These are phyloP conservation scores for Ellobium chinense DNA, from an alignment of 2,888 invertebrate species.

Conservation along the genomic window DNA sequence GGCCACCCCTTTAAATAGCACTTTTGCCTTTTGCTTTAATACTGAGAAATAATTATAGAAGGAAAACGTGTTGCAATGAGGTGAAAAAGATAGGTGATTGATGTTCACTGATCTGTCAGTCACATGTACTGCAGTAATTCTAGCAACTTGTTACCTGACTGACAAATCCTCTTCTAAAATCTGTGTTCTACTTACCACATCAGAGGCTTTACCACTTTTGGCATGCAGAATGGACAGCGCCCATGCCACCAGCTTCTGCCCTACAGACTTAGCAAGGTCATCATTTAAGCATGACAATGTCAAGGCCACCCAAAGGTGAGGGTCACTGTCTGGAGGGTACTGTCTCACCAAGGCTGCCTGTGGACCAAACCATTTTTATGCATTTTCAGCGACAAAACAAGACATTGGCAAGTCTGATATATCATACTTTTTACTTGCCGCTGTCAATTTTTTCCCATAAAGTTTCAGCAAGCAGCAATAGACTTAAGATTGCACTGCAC, in stretches of 20 bases:
- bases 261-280: conserved; percentile 3
- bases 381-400: no score
- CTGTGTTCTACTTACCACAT: conserved; percentile 16
- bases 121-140: no score
- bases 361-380: no score
- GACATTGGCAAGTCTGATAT: no score
- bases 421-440: no score
- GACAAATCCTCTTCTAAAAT: background rate
- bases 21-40: no score
- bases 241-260: conserved; percentile 3
- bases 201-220: background rate
- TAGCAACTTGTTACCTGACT: background rate
- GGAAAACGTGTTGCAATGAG: background rate
- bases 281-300: background rate
- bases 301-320: conserved; percentile 30
- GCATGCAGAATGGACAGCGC: background rate
- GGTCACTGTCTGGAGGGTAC: conserved; percentile 17
- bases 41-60: background rate
- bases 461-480: no score
- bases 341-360: conserved; percentile 20
- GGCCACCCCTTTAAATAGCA: no score
- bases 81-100: background rate
- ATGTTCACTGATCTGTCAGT: no score
- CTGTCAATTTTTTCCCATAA: no score
- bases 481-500: no score